Percentiles rank a stretch among this genome's conserved stretches.
phyloP scores from a whole-genome alignment of 2,113 vertebrate genomes.

The Alces alces region DNA sequence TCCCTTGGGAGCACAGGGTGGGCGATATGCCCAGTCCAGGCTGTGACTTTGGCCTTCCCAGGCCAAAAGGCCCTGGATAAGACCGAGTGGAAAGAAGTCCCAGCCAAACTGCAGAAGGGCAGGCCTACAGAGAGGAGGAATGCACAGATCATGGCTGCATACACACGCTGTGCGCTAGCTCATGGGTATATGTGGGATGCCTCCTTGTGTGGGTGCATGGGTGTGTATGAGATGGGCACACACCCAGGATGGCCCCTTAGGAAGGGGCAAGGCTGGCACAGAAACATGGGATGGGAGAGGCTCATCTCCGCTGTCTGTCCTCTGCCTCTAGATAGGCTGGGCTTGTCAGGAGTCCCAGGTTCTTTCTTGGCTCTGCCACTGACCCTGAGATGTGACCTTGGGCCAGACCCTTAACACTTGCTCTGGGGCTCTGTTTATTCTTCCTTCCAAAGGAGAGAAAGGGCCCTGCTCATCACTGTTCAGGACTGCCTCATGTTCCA shows the following conservation, averaged over 20 bases:
- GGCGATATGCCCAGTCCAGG: not conserved
- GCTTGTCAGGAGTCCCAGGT: not conserved
- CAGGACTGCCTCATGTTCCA: not conserved
- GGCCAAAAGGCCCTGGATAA: not conserved
- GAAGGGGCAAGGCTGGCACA: not conserved
- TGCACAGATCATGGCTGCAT: not conserved
- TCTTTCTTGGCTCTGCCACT: constrained; percentile 13
- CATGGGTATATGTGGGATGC: not conserved
- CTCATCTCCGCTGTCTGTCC: not conserved
- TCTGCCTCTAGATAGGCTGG: not conserved
- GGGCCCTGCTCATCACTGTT: not conserved
- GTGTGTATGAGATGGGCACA: not conserved
- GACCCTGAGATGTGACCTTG: constrained; percentile 63
- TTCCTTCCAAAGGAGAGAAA: not conserved
- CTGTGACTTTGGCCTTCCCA: not conserved
- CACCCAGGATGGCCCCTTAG: not conserved
- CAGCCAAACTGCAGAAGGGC: not conserved
- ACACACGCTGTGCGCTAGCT: not conserved
- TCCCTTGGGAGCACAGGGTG: not conserved
- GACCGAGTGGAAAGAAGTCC: not conserved
- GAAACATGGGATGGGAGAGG: not conserved
- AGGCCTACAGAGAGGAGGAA: not conserved
- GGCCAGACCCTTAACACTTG: constrained; percentile 37
- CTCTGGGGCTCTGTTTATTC: not conserved
- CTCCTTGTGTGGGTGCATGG: not conserved